These are phyloP conservation scores for Papilio helenus DNA, from an alignment of 1,140 invertebrate genomes.

Conservation along the genomic window DNA sequence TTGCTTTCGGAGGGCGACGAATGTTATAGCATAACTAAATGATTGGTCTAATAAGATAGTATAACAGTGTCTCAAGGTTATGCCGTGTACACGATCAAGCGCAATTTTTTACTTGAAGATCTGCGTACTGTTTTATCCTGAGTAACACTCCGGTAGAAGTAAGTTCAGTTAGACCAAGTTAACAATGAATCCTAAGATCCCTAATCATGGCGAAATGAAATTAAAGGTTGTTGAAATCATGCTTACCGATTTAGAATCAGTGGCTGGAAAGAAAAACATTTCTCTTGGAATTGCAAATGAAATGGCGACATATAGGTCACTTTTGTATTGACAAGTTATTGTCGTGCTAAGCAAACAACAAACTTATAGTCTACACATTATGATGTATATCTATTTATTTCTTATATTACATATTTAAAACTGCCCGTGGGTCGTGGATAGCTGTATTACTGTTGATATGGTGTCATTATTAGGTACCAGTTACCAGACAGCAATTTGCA, in stretches of 20 bases:
- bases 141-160: no score
- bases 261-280: neutral
- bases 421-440: neutral
- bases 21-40: no score
- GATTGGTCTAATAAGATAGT: no score
- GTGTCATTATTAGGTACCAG: neutral
- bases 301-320: conserved; percentile 8
- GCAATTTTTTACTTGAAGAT: no score
- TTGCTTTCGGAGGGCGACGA: no score
- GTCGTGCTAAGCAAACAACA: neutral
- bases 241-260: neutral
- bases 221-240: neutral
- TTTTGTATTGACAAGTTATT: neutral
- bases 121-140: no score
- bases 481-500: neutral
- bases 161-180: no score
- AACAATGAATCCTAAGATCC: neutral
- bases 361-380: neutral
- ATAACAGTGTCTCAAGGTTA: no score
- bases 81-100: no score
- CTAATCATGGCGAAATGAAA: neutral
- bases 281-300: conserved; percentile 9
- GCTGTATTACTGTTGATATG: neutral
- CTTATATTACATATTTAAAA: neutral
- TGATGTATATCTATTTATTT: neutral